Base-by-base conservation (phyloP, 2,797 vertebrate species). In the Peromyscus eremicus region DNA sequence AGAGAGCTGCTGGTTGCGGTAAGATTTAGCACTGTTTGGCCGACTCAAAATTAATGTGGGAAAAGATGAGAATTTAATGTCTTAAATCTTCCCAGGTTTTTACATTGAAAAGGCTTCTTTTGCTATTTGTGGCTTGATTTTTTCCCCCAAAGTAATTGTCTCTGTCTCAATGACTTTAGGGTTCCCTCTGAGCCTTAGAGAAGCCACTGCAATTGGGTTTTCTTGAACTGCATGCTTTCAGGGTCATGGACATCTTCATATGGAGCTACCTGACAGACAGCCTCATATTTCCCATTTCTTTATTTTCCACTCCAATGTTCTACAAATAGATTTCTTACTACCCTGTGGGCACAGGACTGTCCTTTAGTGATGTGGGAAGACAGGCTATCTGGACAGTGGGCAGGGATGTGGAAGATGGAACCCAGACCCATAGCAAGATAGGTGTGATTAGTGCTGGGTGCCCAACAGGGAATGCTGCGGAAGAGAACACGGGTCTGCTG, bases 201-300 rank as follows among this genome's bases (percentile, higher is more conserved):
- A 88, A 92, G 66, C 14, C 43, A 43, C 46, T 40, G 34, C 2
- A 25, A 37, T 34, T 82, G 85, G 21, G 23, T 93, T 90, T 87
- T 83, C 84, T 95, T 62, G 96, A 94, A 92, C 71, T 93, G 62
- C 66, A 75, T 68, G n/a, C 71, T 92, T 94, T 82, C 55, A 92
- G 79, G 73, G 52, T 37, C 29, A 6, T 64, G 81, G 46, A 79
- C 27, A 85, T 57, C 27, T 77, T 93, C 82, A 90, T 87, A 90
- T 49, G 49, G 66, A 40, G 6, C 23, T 52, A 21, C 34, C 5
- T 4, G 6, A 90, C 60, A 81, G 46, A 80, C 49, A 64, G 32
- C 68, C 13, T 32, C 32, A 13, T 2, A 13, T 76, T 57, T 94
- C 21, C 40, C 73, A 55, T 79, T 90, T 95, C 40, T 89, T 64